Percentiles rank a stretch among this genome's conserved stretches.
These are phyloP conservation scores for Melanchra persicariae DNA, from an alignment of 2,888 invertebrate genomes.

Conservation along the genomic window DNA sequence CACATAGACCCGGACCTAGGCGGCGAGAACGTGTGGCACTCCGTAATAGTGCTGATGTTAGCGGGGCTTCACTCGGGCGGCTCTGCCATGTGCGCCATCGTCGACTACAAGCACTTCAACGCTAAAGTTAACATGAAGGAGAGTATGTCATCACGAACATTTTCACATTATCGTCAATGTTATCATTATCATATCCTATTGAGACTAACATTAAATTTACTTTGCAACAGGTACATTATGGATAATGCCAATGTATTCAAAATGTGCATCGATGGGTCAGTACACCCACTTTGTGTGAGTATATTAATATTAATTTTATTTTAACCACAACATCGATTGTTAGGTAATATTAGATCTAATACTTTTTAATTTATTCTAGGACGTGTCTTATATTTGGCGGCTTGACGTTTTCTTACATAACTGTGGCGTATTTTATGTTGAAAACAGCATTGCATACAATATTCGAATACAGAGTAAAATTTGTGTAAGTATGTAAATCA, in stretches of 20 bases:
- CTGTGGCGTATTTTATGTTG: constrained; percentile 78
- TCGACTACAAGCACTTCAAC: constrained; percentile 76
- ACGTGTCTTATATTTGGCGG: constrained; percentile 82
- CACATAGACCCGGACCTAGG: constrained; percentile 83
- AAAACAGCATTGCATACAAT: constrained; percentile 85
- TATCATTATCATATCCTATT: not conserved
- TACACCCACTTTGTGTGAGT: constrained; percentile 84
- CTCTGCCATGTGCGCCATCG: constrained; percentile 79
- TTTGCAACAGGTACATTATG: constrained; percentile 80
- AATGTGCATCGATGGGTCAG: constrained; percentile 77
- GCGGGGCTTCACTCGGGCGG: constrained; percentile 75
- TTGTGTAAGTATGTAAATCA: constrained; percentile 79
- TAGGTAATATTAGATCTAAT: not conserved
- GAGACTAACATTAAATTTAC: not conserved
- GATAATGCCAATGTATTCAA: constrained; percentile 86
- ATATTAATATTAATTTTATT: not conserved
- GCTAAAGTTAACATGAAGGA: constrained; percentile 71
- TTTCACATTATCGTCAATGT: not conserved
- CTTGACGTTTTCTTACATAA: constrained; percentile 80
- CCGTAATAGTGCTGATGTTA: constrained; percentile 75
- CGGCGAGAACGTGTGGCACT: constrained; percentile 85
- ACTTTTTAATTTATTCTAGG: constrained; percentile 67
- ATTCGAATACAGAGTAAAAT: constrained; percentile 85
- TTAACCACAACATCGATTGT: not conserved
- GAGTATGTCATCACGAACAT: constrained; percentile 69